A percentile compares a stretch with the other conserved stretches of the same genome.
Evolutionary conservation across 2,113 vertebrate genomes (phyloP).

Genomic region (Gasterosteus nipponicus): DNA sequence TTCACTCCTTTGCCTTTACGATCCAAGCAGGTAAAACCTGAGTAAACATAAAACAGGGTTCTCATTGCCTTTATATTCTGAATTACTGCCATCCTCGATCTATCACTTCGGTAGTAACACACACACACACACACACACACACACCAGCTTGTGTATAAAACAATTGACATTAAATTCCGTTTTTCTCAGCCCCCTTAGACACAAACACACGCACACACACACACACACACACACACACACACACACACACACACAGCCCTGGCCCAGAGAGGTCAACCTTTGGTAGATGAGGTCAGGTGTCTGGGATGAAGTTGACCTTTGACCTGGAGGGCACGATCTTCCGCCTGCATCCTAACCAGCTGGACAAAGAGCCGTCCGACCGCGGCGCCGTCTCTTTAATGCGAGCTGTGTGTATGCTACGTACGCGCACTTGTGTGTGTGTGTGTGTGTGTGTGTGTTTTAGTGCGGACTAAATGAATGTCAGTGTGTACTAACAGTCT

Average conservation of each 20-base stretch:
- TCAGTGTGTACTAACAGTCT: background rate
- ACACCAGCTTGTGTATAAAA: constrained; percentile 7
- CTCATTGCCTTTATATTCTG: background rate
- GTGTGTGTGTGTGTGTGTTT: constrained; percentile 1
- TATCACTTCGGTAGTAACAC: background rate
- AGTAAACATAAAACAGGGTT: background rate
- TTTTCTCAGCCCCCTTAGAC: background rate
- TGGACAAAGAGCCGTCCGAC: constrained; percentile 61
- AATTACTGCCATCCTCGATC: background rate
- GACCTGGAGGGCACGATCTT: constrained; percentile 67
- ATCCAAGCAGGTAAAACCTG: background rate
- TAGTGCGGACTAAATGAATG: background rate
- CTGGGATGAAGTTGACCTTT: constrained; percentile 81
- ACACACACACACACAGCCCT: constrained; percentile 15
- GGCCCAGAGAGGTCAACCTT: constrained; percentile 63
- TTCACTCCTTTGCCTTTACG: background rate
- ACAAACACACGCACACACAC: constrained; percentile 9
- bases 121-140: constrained; percentile 9
- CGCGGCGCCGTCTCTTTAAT: constrained; percentile 10
- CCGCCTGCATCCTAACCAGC: constrained; percentile 75
- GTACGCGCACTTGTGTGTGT: background rate
- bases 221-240: constrained; percentile 21
- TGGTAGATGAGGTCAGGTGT: constrained; percentile 78
- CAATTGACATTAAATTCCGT: constrained; percentile 7
- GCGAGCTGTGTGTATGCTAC: background rate